Evolutionary conservation across 64 coral and sea anemone genomes (phyloP).

Genomic region (Astreopora myriophthalma): DNA sequence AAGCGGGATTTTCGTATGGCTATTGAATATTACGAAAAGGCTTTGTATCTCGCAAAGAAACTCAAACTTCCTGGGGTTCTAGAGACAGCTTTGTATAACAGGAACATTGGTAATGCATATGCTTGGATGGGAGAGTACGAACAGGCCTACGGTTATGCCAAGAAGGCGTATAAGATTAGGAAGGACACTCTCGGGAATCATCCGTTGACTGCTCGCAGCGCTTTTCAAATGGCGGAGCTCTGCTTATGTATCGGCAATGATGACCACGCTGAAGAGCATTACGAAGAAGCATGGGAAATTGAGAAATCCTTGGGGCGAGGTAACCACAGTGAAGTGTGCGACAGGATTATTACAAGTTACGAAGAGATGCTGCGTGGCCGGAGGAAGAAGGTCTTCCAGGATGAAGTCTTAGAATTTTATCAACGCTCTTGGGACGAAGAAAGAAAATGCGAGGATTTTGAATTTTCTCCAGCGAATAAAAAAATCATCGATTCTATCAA

Average conservation of each 20-base stretch:
- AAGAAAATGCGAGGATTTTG: background rate
- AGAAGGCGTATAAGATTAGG: conserved; percentile 21
- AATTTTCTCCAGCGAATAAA: background rate
- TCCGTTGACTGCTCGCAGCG: conserved; percentile 21
- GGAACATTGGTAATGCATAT: conserved; percentile 46
- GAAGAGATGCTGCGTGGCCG: background rate
- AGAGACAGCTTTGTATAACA: conserved; percentile 21
- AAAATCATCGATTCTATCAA: background rate
- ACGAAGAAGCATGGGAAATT: conserved; percentile 43
- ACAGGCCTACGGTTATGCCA: background rate
- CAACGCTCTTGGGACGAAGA: conserved; percentile 1
- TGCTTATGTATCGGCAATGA: background rate
- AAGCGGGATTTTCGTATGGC: background rate
- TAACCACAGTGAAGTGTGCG: background rate
- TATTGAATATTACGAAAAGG: conserved; percentile 39
- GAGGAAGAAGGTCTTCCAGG: background rate
- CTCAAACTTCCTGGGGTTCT: conserved; percentile 34
- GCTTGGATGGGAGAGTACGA: conserved; percentile 23
- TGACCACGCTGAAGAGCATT: conserved; percentile 34
- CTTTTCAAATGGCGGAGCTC: conserved; percentile 32
- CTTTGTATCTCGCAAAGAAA: conserved; percentile 36
- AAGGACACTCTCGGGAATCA: conserved; percentile 42
- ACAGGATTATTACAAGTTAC: background rate
- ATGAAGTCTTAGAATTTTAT: background rate
- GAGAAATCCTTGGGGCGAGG: conserved; percentile 32